phyloP scores from a whole-genome alignment of 2,797 vertebrate species.

The Pipistrellus kuhlii region DNA sequence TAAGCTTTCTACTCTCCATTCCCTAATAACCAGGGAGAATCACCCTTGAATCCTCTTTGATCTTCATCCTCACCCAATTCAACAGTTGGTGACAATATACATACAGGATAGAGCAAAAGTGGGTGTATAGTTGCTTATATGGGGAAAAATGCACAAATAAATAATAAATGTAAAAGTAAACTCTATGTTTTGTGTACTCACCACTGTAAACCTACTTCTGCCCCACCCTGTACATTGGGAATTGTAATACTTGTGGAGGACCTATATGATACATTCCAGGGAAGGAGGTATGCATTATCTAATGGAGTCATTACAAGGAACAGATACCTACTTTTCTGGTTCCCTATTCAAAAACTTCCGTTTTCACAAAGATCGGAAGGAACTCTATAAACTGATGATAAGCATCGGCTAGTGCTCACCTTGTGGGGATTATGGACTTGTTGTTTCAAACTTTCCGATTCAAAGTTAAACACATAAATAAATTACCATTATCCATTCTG shows the following conservation, averaged over 20 bases:
- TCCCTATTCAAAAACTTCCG: not conserved
- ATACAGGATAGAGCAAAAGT: not conserved
- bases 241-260: not conserved
- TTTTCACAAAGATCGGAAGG: not conserved
- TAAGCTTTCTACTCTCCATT: not conserved
- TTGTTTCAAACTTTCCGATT: constrained; percentile 19
- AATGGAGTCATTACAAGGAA: not conserved
- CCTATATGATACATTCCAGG: not conserved
- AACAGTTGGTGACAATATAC: not conserved
- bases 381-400: not conserved
- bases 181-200: not conserved
- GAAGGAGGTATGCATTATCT: not conserved
- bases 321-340: not conserved
- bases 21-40: not conserved
- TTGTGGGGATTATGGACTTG: not conserved
- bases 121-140: not conserved
- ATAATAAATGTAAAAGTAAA: not conserved
- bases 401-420: not conserved
- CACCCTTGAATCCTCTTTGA: not conserved
- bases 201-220: not conserved
- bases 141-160: not conserved
- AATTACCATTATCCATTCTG: not conserved
- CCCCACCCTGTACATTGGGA: not conserved
- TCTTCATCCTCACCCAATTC: not conserved
- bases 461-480: constrained; percentile 69